These are phyloP conservation scores for Meteorus cinctellus DNA, from an alignment of 2,888 invertebrate genomes.

Conservation along the genomic window DNA sequence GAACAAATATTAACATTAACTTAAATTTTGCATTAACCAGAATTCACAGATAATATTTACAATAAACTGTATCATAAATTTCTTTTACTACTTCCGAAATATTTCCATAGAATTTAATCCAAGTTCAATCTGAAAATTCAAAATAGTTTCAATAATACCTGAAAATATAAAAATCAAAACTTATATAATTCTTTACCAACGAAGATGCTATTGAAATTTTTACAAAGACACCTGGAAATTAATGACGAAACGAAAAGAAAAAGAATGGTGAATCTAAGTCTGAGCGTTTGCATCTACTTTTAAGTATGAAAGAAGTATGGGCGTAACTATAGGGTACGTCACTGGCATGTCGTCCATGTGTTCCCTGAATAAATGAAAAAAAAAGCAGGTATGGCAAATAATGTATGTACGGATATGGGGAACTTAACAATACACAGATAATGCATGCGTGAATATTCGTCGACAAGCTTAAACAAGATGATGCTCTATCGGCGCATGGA, in stretches of 20 bases:
- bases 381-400: slow-evolving; percentile 4
- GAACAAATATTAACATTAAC: too few species aligned
- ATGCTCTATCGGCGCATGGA: not conserved
- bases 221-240: not conserved
- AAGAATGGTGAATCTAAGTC: not conserved
- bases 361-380: slow-evolving; percentile 4
- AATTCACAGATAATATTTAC: too few species aligned
- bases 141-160: too few species aligned
- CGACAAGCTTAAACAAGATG: not conserved
- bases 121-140: too few species aligned
- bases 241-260: not conserved
- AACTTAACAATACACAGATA: not conserved
- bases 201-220: not conserved
- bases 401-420: slow-evolving; percentile 3
- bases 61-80: too few species aligned
- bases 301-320: not conserved
- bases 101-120: too few species aligned
- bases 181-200: too few species aligned
- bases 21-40: too few species aligned
- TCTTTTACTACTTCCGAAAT: too few species aligned
- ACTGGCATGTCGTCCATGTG: slow-evolving; percentile 4
- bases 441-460: not conserved
- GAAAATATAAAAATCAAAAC: too few species aligned
- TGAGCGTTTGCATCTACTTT: not conserved
- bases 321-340: slow-evolving; percentile 4